Percentiles rank a stretch among this genome's conserved stretches.
Evolutionary conservation across 2,888 invertebrate genomes (phyloP).

Genomic region (Xanthorhoe designata): DNA sequence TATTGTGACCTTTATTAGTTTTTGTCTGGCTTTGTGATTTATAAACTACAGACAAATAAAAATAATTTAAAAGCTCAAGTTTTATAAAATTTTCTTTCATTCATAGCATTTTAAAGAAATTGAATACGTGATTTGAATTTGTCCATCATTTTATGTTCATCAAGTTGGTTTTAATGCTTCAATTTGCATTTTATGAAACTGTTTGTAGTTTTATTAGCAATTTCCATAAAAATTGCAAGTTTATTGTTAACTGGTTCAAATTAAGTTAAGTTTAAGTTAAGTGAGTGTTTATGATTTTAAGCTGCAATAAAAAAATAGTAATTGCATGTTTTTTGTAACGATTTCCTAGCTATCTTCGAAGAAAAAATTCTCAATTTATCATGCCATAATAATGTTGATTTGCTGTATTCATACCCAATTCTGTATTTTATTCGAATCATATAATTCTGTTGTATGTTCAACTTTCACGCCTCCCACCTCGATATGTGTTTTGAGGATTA

Average conservation of each 20-base stretch:
- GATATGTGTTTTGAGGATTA: neutral
- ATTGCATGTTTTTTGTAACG: neutral
- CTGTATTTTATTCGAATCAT: slow-evolving; percentile 2
- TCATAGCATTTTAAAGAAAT: slow-evolving; percentile 47
- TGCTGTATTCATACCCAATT: neutral
- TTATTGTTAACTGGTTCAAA: slow-evolving; percentile 10
- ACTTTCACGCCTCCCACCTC: slow-evolving; percentile 7
- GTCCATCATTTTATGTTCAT: slow-evolving; percentile 59
- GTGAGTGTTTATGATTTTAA: no score
- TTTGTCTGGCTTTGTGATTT: slow-evolving; percentile 13
- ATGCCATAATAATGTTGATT: neutral
- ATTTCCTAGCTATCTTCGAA: neutral
- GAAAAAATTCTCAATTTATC: neutral
- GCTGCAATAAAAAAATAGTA: no score
- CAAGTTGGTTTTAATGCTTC: slow-evolving; percentile 55
- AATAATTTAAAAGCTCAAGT: neutral
- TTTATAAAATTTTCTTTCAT: neutral
- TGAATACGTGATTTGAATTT: slow-evolving; percentile 65
- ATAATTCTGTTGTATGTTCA: slow-evolving; percentile 9
- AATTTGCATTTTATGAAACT: slow-evolving; percentile 74
- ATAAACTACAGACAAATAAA: slow-evolving; percentile 5
- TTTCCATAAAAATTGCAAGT: slow-evolving; percentile 17
- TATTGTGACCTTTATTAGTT: slow-evolving; percentile 44
- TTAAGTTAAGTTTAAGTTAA: no score
- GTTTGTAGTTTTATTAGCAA: slow-evolving; percentile 34